These are phyloP conservation scores for Asobara japonica DNA, from an alignment of 1,140 invertebrate genomes.

Conservation along the genomic window DNA sequence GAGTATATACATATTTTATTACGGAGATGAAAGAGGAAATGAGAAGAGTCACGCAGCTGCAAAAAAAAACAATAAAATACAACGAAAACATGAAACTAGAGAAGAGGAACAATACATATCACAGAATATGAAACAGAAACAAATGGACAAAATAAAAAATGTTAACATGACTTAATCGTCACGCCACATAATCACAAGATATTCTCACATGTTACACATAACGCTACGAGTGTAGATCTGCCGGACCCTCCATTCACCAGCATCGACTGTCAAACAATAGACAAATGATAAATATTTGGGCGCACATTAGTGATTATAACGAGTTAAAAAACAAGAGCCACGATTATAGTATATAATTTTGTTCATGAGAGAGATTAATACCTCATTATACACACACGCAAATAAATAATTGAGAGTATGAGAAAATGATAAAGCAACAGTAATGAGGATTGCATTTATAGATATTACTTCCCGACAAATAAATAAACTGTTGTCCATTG, in stretches of 20 bases:
- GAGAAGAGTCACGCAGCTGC: neutral
- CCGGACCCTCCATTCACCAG: constrained; percentile 55
- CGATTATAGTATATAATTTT: constrained; percentile 6
- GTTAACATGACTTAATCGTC: constrained; percentile 19
- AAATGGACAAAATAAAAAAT: constrained; percentile 27
- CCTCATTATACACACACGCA: constrained; percentile 13
- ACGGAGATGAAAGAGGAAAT: neutral
- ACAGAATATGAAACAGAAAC: neutral
- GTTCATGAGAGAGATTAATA: neutral
- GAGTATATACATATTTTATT: neutral
- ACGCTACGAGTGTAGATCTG: constrained; percentile 56
- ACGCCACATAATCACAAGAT: constrained; percentile 33
- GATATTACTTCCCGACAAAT: constrained; percentile 49
- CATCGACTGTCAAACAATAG: constrained; percentile 50
- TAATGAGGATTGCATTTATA: constrained; percentile 16
- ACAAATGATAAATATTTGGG: neutral
- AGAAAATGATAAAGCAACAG: neutral
- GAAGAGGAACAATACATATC: neutral
- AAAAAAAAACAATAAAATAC: neutral
- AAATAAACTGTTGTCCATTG: constrained; percentile 43
- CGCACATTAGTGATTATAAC: constrained; percentile 4
- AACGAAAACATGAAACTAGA: constrained; percentile 4
- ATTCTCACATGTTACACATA: constrained; percentile 56
- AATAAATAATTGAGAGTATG: neutral
- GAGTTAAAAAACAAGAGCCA: constrained; percentile 33